Evolutionary conservation across 2,888 invertebrate species (phyloP).

Genomic region (Ophion ellenae): DNA sequence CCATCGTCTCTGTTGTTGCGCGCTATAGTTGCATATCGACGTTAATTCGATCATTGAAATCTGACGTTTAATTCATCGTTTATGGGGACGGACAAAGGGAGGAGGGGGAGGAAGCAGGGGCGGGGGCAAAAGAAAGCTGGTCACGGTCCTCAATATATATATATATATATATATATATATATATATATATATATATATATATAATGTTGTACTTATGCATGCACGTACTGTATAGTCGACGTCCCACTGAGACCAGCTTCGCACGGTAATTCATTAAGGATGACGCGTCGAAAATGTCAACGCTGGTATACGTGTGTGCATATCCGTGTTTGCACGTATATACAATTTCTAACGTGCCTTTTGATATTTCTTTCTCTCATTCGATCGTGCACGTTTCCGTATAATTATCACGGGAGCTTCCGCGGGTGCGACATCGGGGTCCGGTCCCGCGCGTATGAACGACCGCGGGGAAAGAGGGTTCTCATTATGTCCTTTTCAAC

Average conservation of each 20-base stretch:
- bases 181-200: too few species aligned
- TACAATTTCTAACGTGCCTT: not conserved
- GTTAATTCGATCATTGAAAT: conserved; percentile 72
- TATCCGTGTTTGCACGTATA: not conserved
- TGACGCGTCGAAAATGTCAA: conserved; percentile 70
- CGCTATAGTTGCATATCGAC: conserved; percentile 57
- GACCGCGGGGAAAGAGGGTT: conserved; percentile 33
- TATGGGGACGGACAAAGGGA: conserved; percentile 44
- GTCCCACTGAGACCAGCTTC: conserved; percentile 67
- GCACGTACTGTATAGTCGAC: not conserved
- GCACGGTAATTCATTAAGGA: conserved; percentile 72
- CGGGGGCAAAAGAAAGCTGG: conserved; percentile 41
- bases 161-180: too few species aligned
- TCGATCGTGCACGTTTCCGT: conserved; percentile 39
- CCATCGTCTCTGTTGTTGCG: conserved; percentile 12
- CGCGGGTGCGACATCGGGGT: conserved; percentile 42
- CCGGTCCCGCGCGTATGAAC: conserved; percentile 2
- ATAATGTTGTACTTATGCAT: too few species aligned
- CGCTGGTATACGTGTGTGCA: conserved; percentile 23
- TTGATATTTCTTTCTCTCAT: conserved; percentile 27
- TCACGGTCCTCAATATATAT: too few species aligned
- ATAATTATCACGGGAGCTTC: conserved; percentile 66
- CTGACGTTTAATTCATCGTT: conserved; percentile 69
- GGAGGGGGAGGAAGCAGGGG: not conserved
- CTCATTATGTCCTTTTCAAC: conserved; percentile 35